Evolutionary conservation across 2,797 vertebrate genomes (phyloP), one percentile per base, ranked within the genome.

Genomic region (Neosilurus mollespiculum): DNA sequence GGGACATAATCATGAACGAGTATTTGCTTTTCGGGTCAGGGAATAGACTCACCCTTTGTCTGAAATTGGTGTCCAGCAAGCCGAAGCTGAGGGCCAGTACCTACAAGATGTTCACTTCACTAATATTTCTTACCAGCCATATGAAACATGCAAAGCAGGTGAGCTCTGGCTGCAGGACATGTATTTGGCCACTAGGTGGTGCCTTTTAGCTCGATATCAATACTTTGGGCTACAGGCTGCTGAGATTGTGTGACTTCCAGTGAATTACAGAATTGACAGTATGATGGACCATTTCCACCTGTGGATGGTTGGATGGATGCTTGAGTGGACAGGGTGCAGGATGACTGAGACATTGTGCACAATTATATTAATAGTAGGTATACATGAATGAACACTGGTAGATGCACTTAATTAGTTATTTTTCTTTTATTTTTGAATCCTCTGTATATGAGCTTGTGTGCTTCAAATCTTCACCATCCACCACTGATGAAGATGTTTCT

Each of bases 141-240:
- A 94, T 98, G 88, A 92, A 91, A 53, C 95, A 96, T 22, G 96
- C 97, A 14, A 94, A 90, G 58, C 96, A 98, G 95, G 97, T 94
- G 86, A 87, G 86, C 30, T 62, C 65, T 51, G 26, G 43, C 18
- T 87, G 62, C 70, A 70, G 49, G 88, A 30, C 24, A 26, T 12
- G 24, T 26, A 54, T 22, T 0, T 26, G 61, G 56, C 73, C 54
- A 14, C 51, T 54, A 84, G 84, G 82, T 67, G 83, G 78, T 49
- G 81, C 75, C 59, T 12, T 72, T 88, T 56, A 59, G 53, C 61
- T 70, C 37, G 8, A 64, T 62, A 56, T 70, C 0, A 34, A 51
- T 6, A 51, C 15, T 24, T 59, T 11, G 5, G 1, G 22, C 7
- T 15, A 30, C 9, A 12, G 26, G 26, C 53, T 58, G 18, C 26